These are phyloP conservation scores for Hydrolagus affinis DNA, from an alignment of 2,113 vertebrate genomes.

Conservation along the genomic window DNA sequence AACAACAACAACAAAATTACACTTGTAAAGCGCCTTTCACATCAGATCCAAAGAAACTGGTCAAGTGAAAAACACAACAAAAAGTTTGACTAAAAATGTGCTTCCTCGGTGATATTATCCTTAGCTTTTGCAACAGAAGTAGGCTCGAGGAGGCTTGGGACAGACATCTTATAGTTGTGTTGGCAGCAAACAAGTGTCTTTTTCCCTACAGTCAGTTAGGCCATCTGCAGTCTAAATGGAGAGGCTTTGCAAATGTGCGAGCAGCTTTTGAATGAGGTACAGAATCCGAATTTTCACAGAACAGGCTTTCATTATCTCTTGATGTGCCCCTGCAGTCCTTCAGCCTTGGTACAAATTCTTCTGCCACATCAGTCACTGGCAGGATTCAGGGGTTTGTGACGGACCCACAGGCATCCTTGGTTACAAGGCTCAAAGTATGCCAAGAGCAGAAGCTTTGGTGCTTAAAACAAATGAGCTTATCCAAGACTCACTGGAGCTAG, in stretches of 20 bases:
- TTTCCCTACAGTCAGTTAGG: neutral
- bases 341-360: neutral
- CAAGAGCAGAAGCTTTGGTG: neutral
- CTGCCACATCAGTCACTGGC: neutral
- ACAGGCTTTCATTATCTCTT: neutral
- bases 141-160: no score
- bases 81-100: no score
- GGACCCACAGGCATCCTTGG: neutral
- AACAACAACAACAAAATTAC: no score
- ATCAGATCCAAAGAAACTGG: no score
- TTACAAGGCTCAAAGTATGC: neutral
- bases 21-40: no score
- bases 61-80: no score
- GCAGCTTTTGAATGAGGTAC: neutral
- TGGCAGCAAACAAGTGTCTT: no score
- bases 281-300: neutral
- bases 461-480: slow-evolving; percentile 22
- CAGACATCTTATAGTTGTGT: no score
- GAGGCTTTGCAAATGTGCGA: neutral
- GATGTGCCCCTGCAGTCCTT: neutral
- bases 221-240: neutral
- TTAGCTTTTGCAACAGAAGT: no score
- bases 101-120: no score
- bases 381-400: no score
- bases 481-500: neutral